Evolutionary conservation across 2,888 invertebrate species (phyloP), one percentile per base, ranked within the genome.

Genomic region (Brenthis hecate): DNA sequence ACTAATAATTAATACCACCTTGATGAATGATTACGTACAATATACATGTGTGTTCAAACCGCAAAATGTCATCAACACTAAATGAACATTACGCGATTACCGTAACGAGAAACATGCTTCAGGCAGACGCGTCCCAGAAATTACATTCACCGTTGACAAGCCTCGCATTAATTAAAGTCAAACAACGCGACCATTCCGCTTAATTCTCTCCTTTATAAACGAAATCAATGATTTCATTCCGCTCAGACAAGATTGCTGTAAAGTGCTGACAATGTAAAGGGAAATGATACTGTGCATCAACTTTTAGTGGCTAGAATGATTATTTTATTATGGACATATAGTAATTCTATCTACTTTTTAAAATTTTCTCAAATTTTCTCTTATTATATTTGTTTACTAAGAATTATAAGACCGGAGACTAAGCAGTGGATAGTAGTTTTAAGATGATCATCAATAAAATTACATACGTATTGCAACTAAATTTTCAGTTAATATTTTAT

Each of bases 121-220:
- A 86, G 85, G 85, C 85, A 85, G 84, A 78, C 85, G 83, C 83
- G 82, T 78, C 77, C 83, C 81, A 82, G 86, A 85, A 87, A 91
- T 90, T 88, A 88, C 89, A 86, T 81, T 81, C 82, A 79, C 84
- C 86, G 89, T 89, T 88, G 91, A 91, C 91, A 91, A 88, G 88
- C 86, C 84, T 85, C 83, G 84, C 88, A 90, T 90, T 91, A 91
- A 91, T 91, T 91, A 90, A 91, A 90, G 86, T 89, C 89, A 91
- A 91, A 91, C 89, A 91, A 87, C 87, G 85, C 82, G 82, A 84
- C 82, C 85, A 84, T 89, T 87, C 83, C 84, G 82, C 81, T 79
- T 86, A 89, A 89, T 90, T 87, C 89, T 89, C 86, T 88, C 84
- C 82, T 84, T 84, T 77, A 83, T 83, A 84, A 87, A 88, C 81